phyloP scores from a whole-genome alignment of 2,113 vertebrate genomes.

The Phodopus roborovskii region DNA sequence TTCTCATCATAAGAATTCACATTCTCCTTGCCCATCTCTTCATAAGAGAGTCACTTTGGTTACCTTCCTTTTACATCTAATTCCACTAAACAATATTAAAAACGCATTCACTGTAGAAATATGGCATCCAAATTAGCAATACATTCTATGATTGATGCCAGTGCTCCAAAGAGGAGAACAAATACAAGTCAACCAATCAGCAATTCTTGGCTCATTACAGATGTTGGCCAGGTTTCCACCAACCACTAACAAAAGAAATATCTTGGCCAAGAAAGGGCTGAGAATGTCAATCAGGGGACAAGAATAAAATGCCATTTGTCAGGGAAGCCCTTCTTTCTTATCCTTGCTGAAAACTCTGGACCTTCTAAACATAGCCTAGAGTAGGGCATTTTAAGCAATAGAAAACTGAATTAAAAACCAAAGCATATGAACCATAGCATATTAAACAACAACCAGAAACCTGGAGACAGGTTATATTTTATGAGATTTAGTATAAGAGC shows the following conservation, averaged over 20 bases:
- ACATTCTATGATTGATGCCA: background rate
- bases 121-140: slow-evolving; percentile 21
- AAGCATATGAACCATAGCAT: background rate
- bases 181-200: background rate
- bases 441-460: background rate
- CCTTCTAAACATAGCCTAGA: background rate
- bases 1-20: background rate
- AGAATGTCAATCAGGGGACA: background rate
- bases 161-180: background rate
- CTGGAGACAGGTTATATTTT: background rate
- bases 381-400: background rate
- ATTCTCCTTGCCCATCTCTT: background rate
- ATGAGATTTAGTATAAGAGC: background rate
- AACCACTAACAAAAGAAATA: slow-evolving; percentile 7
- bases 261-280: background rate
- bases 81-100: slow-evolving; percentile 36
- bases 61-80: background rate
- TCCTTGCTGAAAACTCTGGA: slow-evolving; percentile 16
- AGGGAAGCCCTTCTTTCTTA: background rate
- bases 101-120: slow-evolving; percentile 34
- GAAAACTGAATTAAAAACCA: slow-evolving; percentile 7
- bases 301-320: background rate
- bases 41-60: background rate
- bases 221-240: background rate
- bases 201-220: background rate